Evolutionary conservation across 2,888 invertebrate genomes (phyloP).

Genomic region (Harmothoe impar): DNA sequence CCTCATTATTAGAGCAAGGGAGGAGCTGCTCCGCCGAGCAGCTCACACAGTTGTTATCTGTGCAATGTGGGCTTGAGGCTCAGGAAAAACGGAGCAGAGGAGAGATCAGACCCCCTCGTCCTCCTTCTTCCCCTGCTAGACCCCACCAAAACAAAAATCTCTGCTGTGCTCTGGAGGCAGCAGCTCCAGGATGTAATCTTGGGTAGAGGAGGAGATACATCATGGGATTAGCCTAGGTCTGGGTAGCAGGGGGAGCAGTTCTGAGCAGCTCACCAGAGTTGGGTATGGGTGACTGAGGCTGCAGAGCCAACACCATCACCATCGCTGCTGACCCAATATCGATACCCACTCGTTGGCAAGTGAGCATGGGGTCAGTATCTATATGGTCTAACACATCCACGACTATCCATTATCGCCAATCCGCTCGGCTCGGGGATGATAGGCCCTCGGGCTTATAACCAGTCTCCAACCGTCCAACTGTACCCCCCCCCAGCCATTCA

Average conservation of each 20-base stretch:
- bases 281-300: not conserved
- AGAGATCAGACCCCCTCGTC: not conserved
- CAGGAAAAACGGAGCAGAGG: not conserved
- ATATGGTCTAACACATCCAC: conserved; percentile 57
- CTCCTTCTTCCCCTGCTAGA: too few relatives aligned
- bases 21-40: not conserved
- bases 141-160: not conserved
- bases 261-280: not conserved
- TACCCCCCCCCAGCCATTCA: not conserved
- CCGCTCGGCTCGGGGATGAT: conserved; percentile 34
- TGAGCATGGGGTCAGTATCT: conserved; percentile 36
- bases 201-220: conserved; percentile 40
- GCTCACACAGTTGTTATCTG: conserved; percentile 31
- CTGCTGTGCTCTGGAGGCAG: not conserved
- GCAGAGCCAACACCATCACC: not conserved
- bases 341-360: not conserved
- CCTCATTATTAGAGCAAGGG: conserved; percentile 32
- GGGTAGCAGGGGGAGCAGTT: conserved; percentile 1
- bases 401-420: conserved; percentile 51
- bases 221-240: conserved; percentile 1
- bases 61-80: not conserved
- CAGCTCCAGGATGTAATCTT: conserved; percentile 5
- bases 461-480: not conserved
- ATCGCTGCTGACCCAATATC: conserved; percentile 24
- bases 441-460: conserved; percentile 28